These are phyloP conservation scores for Piezodorus guildinii DNA, from an alignment of 1,140 invertebrate species.

Conservation along the genomic window DNA sequence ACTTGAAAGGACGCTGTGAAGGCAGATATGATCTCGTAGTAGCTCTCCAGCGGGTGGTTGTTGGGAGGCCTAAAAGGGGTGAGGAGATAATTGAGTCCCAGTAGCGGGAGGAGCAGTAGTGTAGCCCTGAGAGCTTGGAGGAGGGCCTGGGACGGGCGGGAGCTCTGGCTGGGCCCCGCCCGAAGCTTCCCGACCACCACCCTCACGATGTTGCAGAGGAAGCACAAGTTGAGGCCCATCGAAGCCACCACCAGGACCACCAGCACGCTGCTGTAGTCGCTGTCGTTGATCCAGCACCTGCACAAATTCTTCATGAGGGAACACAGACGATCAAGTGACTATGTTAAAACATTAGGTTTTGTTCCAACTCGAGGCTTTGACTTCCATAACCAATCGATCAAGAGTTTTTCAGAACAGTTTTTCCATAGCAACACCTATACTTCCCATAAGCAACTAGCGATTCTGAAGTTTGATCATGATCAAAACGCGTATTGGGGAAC, in stretches of 20 bases:
- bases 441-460: no score
- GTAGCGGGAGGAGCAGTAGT: slow-evolving; percentile 68
- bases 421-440: no score
- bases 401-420: no score
- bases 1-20: slow-evolving; percentile 82
- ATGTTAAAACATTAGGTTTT: no score
- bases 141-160: slow-evolving; percentile 30
- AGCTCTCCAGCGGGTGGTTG: slow-evolving; percentile 53
- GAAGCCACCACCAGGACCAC: slow-evolving; percentile 67
- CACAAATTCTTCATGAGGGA: neutral
- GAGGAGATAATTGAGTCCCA: slow-evolving; percentile 75
- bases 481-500: no score
- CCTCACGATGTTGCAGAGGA: slow-evolving; percentile 86
- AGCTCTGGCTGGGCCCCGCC: slow-evolving; percentile 47
- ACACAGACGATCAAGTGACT: no score
- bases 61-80: slow-evolving; percentile 74
- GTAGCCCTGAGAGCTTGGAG: slow-evolving; percentile 68
- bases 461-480: no score
- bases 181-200: slow-evolving; percentile 81
- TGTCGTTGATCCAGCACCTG: slow-evolving; percentile 75
- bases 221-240: slow-evolving; percentile 72
- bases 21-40: slow-evolving; percentile 75
- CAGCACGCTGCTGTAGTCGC: slow-evolving; percentile 56
- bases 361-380: no score
- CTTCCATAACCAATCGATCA: no score